Evolutionary conservation across 2,888 invertebrate genomes (phyloP), one percentile per base, ranked within the genome.

Genomic region (Nasonovia ribisnigri): DNA sequence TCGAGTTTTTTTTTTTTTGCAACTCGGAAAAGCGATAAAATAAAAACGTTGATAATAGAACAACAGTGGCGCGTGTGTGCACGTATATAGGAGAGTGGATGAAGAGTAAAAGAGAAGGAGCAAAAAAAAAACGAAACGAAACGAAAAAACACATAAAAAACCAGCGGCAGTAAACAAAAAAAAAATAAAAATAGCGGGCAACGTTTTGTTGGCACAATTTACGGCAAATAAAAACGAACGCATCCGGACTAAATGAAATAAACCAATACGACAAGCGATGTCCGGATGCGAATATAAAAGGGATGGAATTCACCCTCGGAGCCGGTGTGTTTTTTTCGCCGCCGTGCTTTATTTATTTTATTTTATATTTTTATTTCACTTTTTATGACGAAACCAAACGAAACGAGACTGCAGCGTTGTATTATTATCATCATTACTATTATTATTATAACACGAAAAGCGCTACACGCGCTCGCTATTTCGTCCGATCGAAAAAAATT

Each of bases 141-240:
- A 57, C 48, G 51, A 29, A 89, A 60, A 92, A 86, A 90, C 84
- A 13, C 84, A 77, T 67, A 90, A 90, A 89, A 54, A 90, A 93
- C 90, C 6, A 87, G 57, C 29, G 11, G 67, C 67, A 42, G 51
- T 93, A 93, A 90, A 51, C 88, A 48, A 88, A 88, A 87, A 24
- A 46, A 77, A 88, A 84, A 54, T 88, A 89, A 84, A 60, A 90
- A 48, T 29, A 48, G 90, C 29, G 13, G 86, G 67, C 86, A 93
- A 93, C 93, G 93, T 93, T 93, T 93, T 93, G 93, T 93, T 93
- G 93, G 90, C 93, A 93, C 93, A 90, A 93, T 93, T 93, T 93
- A 93, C 93, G 93, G 90, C 93, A 90, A 93, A 93, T 93, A 93
- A 93, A 93, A 93, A 93, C 93, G 93, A 93, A 93, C 93, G 93